Conservation (phyloP, 1,140 invertebrate genomes). For the Nasonia giraulti region DNA sequence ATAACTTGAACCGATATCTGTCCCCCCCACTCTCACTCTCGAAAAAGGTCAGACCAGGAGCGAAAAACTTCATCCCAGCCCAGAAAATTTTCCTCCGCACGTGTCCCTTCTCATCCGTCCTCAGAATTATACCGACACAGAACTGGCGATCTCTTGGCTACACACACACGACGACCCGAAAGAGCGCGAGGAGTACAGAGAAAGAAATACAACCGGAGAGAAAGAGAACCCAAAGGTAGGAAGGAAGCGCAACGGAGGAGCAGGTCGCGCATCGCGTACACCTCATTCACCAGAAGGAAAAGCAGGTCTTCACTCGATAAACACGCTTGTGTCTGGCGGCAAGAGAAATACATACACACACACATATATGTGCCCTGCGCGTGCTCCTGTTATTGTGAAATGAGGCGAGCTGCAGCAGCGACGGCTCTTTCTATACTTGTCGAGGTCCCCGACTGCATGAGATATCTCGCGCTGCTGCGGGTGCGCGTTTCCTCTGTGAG, state of each 20-base stretch:
- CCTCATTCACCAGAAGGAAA: slow-evolving; percentile 10
- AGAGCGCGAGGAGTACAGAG: neutral
- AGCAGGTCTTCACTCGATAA: slow-evolving; percentile 8
- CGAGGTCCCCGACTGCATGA: neutral
- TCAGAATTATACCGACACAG: no score
- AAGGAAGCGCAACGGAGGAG: neutral
- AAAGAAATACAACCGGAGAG: neutral
- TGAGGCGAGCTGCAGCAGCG: neutral
- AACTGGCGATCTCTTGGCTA: no score
- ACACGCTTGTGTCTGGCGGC: neutral
- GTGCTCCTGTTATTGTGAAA: slow-evolving; percentile 16
- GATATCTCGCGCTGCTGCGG: neutral
- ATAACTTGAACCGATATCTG: no score
- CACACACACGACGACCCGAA: neutral
- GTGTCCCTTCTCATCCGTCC: no score
- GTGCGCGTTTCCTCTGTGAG: neutral
- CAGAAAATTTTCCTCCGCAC: no score
- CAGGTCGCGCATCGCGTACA: neutral
- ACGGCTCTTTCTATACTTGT: neutral
- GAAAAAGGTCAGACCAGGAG: no score
- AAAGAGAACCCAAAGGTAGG: neutral
- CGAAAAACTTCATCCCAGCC: no score
- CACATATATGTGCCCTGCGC: neutral
- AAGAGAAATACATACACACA: neutral
- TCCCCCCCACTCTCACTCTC: no score